Evolutionary conservation across 2,888 invertebrate species (phyloP), one percentile per base, ranked within the genome.

Genomic region (Coleophora flavipennella): DNA sequence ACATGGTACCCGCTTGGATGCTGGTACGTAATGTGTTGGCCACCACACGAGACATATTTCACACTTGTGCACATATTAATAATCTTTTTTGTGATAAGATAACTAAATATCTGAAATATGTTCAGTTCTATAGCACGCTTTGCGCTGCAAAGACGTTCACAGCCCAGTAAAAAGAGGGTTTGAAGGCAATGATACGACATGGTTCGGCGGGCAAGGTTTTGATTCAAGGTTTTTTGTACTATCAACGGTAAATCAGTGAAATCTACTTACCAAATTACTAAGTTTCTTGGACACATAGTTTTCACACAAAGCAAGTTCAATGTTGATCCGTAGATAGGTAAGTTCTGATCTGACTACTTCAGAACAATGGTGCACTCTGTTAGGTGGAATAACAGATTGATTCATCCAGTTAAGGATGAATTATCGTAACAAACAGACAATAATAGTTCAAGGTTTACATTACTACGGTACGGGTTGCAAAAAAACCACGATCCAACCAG

Each of bases 11-110:
- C 66, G 57, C 59, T 60, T 52, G 64, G 59, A 58, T 66, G 67
- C 52, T 69, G 67, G 61, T 72, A 70, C 53, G 62, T 62, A 65
- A 74, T 75, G 63, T 73, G 70, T 62, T 73, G 73, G 50, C 75
- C 76, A 74, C 75, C 72, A 72, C 72, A 73, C 57, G 62, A 61
- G 55, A 67, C 58, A 60, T 62, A 70, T 61, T 63, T 62, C 55
- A 69, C 79, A 78, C 77, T 77, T 79, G 81, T 76, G 71, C 73
- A 80, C 77, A 80, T 76, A 80, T 76, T 81, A n/a, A 20, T 20
- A 20, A 20, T 20, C 79, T 78, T 59, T 51, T 48, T 43, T 66
- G 11, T 29, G 83, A 83, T 83, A 83, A 81, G 81, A 81, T 83
- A 76, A 62, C 55, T 55, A 31, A 37, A 43, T 42, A 42, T 47